These are phyloP conservation scores for Myanophis thanlyinensis DNA, from an alignment of 2,113 vertebrate genomes.

Conservation along the genomic window DNA sequence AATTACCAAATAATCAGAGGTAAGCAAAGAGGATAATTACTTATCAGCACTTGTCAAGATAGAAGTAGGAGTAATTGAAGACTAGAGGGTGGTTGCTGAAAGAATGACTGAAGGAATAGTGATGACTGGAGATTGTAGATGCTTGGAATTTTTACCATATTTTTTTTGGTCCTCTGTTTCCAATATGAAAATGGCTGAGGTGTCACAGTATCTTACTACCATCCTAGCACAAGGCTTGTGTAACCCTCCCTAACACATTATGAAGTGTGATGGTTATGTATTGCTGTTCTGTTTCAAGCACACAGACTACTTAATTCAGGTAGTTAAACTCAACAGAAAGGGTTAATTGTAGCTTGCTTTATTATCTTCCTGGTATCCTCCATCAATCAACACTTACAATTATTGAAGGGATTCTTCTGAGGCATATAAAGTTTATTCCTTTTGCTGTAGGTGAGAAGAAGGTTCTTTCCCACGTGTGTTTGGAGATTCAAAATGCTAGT, in stretches of 20 bases:
- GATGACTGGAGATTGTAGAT: background rate
- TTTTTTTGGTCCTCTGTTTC: background rate
- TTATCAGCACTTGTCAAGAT: background rate
- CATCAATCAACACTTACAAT: too few relatives aligned
- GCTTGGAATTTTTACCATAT: background rate
- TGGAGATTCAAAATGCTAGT: too few relatives aligned
- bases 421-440: too few relatives aligned
- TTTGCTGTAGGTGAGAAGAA: too few relatives aligned
- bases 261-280: background rate
- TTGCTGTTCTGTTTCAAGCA: too few relatives aligned
- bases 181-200: background rate
- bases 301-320: too few relatives aligned
- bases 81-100: background rate
- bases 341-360: too few relatives aligned
- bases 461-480: too few relatives aligned
- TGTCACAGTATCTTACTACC: background rate
- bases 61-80: background rate
- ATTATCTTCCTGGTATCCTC: too few relatives aligned
- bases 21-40: background rate
- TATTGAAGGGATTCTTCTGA: too few relatives aligned
- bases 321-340: too few relatives aligned
- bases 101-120: background rate
- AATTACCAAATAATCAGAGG: background rate
- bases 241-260: background rate
- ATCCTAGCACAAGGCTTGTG: background rate